Evolutionary conservation across 2,888 invertebrate species (phyloP), one percentile per base, ranked within the genome.

Genomic region (Caenorhabditis afra): DNA sequence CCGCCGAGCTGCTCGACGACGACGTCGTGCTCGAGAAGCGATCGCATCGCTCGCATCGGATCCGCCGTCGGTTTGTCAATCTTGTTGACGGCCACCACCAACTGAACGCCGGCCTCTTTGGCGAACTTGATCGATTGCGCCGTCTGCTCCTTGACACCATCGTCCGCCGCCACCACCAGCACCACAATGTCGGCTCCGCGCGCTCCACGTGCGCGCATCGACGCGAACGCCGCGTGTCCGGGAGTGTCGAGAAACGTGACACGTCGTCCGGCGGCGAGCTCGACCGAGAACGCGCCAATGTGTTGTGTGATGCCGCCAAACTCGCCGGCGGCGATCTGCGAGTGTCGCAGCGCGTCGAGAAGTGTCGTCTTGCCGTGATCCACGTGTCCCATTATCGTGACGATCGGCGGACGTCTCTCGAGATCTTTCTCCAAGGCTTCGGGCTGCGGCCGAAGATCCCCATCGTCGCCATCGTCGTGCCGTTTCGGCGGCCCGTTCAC

Each of bases 291-390:
- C 44, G 99, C 99, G 53, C 99, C 98, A 87, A 99, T 97, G 90
- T 98, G 98, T 91, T 99, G 99, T 0, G 99, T 99, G 80, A 99
- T 99, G 18, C 99, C 99, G 1, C 99, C 99, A 91, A 96, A 97
- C 92, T 99, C 99, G 41, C 94, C 93, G 44, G 94, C 94, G 0
- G 96, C 97, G 3, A 98, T 94, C 45, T 94, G 93, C 0, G 96
- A 94, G 83, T 96, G 93, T 35, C 89, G 65, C 12, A 89, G 61
- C 2, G 88, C 81, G 47, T 89, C 89, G 3, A 99, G 91, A 4
- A 99, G 92, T 0, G 98, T 98, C 2, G 99, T 99, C 93, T 99
- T 98, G 3, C 99, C 99, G 92, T 99, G 99, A 93, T 99, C 99
- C 1, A 99, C 97, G 91, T 99, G 99, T 0, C 99, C 99, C 98